These are phyloP conservation scores for Hylyphantes graminicola DNA, from an alignment of 1,140 invertebrate genomes.

Conservation along the genomic window DNA sequence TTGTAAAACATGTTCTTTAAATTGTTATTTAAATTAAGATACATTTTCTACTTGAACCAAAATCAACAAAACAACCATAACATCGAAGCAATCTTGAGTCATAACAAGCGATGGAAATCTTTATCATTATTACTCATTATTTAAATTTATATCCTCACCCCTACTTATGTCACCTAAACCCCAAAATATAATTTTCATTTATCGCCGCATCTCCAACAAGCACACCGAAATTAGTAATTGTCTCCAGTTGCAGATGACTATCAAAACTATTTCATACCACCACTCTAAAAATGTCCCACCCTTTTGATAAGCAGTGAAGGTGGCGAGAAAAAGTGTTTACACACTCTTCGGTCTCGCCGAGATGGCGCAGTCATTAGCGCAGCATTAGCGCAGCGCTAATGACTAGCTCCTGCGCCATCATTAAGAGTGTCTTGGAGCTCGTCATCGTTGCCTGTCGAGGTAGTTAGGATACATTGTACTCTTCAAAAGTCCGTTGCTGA, in stretches of 20 bases:
- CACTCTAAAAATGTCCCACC: background rate
- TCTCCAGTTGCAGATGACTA: background rate
- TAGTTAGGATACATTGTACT: constrained; percentile 3
- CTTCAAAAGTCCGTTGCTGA: background rate
- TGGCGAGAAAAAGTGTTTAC: background rate
- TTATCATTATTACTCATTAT: too few relatives aligned
- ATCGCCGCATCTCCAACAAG: background rate
- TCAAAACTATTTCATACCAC: background rate
- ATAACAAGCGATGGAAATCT: too few relatives aligned
- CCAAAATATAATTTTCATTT: too few relatives aligned
- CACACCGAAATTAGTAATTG: background rate
- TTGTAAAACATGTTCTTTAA: too few relatives aligned
- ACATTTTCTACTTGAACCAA: too few relatives aligned
- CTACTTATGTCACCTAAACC: too few relatives aligned
- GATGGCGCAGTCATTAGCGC: constrained; percentile 1
- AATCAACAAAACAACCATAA: too few relatives aligned
- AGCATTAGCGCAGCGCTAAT: background rate
- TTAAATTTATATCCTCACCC: too few relatives aligned
- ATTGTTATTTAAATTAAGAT: too few relatives aligned
- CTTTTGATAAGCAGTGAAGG: background rate
- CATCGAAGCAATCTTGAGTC: too few relatives aligned
- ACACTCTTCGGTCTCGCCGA: background rate
- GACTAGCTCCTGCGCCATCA: background rate
- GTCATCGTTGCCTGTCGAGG: background rate
- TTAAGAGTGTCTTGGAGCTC: background rate